A percentile compares a stretch with the other conserved stretches of the same genome.
Evolutionary conservation across 2,113 vertebrate genomes (phyloP).

Genomic region (Anolis carolinensis): DNA sequence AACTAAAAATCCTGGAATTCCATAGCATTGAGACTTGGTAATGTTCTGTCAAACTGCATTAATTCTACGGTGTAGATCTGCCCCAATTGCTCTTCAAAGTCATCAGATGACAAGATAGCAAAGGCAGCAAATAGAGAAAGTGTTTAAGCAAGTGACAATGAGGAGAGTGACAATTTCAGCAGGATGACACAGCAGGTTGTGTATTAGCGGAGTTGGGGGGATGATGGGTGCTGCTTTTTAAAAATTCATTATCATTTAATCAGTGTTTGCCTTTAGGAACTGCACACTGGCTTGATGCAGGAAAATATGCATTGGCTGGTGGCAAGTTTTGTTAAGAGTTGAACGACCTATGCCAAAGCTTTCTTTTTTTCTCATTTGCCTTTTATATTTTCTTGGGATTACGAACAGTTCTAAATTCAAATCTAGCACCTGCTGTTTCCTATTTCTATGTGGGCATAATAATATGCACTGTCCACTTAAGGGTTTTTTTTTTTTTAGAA

Average conservation of each 20-base stretch:
- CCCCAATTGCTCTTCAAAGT: neutral
- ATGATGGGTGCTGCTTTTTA: neutral
- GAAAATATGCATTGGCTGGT: too few relatives aligned
- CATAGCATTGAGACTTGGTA: too few relatives aligned
- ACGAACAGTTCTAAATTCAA: neutral
- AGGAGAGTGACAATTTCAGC: neutral
- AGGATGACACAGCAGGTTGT: neutral
- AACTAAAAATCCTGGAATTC: too few relatives aligned
- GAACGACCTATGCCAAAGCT: too few relatives aligned
- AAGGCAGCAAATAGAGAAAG: neutral
- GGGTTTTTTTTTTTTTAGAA: too few relatives aligned
- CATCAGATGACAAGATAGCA: neutral
- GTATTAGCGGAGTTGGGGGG: accelerated
- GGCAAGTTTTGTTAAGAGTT: too few relatives aligned
- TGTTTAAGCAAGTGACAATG: neutral
- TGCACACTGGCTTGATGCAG: neutral
- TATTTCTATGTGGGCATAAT: neutral
- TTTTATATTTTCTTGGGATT: neutral
- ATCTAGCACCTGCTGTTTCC: neutral
- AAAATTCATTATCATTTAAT: neutral
- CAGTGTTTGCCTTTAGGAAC: neutral
- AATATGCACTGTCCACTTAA: neutral
- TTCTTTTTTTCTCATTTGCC: too few relatives aligned
- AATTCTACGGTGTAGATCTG: too few relatives aligned
- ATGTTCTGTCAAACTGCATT: too few relatives aligned